phyloP scores from a whole-genome alignment of 2,797 vertebrate genomes.

The Telmatherina bonti region DNA sequence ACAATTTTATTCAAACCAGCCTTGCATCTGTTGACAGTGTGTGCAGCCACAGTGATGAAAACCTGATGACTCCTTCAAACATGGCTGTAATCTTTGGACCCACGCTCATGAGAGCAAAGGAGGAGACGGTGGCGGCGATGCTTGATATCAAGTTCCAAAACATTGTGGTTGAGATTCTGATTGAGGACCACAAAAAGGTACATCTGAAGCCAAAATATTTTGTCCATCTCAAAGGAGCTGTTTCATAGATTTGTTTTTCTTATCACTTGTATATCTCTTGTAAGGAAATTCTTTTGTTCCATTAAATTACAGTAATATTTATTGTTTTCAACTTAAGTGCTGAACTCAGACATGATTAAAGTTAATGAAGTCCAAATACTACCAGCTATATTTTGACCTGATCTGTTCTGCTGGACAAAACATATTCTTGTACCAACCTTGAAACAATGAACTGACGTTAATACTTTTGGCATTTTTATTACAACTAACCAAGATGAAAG shows the following conservation, averaged over 20 bases:
- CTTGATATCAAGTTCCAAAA: slow-evolving; percentile 99
- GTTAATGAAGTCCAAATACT: neutral
- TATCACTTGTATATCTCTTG: neutral
- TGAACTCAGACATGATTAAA: neutral
- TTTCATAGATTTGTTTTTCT: neutral
- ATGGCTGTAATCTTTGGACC: slow-evolving; percentile 98
- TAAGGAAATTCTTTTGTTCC: neutral
- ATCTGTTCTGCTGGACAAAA: neutral
- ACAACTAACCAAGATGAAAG: slow-evolving; percentile 1
- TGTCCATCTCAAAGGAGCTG: neutral
- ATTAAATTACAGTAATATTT: neutral
- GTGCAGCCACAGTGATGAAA: slow-evolving; percentile 91
- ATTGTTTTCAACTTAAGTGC: neutral
- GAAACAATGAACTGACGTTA: neutral
- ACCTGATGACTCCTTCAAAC: slow-evolving; percentile 95
- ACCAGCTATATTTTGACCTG: neutral
- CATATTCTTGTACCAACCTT: neutral
- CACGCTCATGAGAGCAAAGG: slow-evolving; percentile 94
- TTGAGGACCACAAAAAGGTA: slow-evolving; percentile 94
- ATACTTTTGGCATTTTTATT: neutral
- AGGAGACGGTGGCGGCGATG: slow-evolving; percentile 98
- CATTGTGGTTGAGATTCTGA: slow-evolving; percentile 96
- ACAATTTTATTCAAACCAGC: slow-evolving; percentile 10
- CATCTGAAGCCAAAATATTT: neutral
- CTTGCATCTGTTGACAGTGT: slow-evolving; percentile 80